phyloP scores from a whole-genome alignment of 2,797 vertebrate species.

The Microhierax caerulescens region DNA sequence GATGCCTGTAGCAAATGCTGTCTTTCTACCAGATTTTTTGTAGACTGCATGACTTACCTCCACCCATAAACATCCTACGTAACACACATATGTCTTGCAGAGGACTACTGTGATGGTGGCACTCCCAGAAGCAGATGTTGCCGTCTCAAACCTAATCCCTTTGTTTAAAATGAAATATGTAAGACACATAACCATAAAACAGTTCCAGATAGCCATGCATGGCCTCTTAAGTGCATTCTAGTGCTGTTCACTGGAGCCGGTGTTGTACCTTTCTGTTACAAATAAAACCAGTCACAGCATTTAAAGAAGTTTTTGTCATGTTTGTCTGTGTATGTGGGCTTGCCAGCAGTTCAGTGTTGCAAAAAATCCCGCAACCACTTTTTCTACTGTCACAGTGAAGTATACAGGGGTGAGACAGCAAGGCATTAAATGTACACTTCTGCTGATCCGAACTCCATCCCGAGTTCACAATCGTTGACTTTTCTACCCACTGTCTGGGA shows the following conservation, averaged over 20 bases:
- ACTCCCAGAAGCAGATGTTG: background rate
- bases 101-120: background rate
- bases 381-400: background rate
- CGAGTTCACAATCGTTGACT: background rate
- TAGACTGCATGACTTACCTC: background rate
- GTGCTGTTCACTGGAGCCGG: background rate
- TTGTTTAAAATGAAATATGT: background rate
- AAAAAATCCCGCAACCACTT: accelerated
- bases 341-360: background rate
- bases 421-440: background rate
- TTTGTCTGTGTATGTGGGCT: background rate
- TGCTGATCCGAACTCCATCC: background rate
- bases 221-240: background rate
- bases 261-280: background rate
- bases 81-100: background rate
- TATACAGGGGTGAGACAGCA: background rate
- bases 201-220: background rate
- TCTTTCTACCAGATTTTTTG: background rate
- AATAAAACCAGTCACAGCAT: background rate
- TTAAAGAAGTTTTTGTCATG: background rate
- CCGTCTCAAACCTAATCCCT: background rate
- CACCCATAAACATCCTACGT: background rate
- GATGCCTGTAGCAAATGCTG: background rate
- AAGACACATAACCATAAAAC: background rate
- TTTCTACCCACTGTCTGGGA: accelerated